Evolutionary conservation across 2,113 vertebrate genomes (phyloP), one percentile per base, ranked within the genome.

Genomic region (Spea bombifrons): DNA sequence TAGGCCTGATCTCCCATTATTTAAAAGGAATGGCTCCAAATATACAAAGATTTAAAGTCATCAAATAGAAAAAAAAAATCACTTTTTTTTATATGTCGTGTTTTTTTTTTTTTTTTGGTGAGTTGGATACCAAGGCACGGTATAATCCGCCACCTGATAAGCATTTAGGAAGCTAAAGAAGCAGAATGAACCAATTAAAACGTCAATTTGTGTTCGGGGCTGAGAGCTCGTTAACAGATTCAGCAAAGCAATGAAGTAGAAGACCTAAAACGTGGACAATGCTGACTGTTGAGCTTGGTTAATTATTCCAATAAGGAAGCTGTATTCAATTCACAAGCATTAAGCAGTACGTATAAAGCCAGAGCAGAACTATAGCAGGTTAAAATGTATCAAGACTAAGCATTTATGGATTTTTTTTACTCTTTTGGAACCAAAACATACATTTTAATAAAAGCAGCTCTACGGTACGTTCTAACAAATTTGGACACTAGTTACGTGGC

Each of bases 11-110:
- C 81, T 78, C 83, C 86, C 88, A 88, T 89, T 89, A 90, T 86
- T 91, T 88, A 91, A 86, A 90, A 83, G 75, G 88, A 80, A 91
- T 86, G 85, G 86, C 84, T 90, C 87, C 83, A 85, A 83, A 83
- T 86, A 82, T 85, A 83, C 72, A 84, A 83, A 83, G 63, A 82
- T 87, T 89, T 86, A 78, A 82, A 86, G 86, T 86, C 86, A 85
- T 87, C 86, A 78, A 82, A 88, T 74, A 85, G 82, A 84, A 30
- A 30, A 30, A 30, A 86, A 86, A 90, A 84, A 76, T 85, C 82
- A 67, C 68, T 83, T 87, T 84, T 86, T 88, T 66, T 57, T 13
- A 79, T 67, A 59, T 53, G 63, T 49, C 66, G 43, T 55, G 61
- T 8, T 7, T 73, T 66, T 73, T 30, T 30, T 1, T 30, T 30